phyloP scores from a whole-genome alignment of 2,888 invertebrate species.

The Plagodis dolabraria region DNA sequence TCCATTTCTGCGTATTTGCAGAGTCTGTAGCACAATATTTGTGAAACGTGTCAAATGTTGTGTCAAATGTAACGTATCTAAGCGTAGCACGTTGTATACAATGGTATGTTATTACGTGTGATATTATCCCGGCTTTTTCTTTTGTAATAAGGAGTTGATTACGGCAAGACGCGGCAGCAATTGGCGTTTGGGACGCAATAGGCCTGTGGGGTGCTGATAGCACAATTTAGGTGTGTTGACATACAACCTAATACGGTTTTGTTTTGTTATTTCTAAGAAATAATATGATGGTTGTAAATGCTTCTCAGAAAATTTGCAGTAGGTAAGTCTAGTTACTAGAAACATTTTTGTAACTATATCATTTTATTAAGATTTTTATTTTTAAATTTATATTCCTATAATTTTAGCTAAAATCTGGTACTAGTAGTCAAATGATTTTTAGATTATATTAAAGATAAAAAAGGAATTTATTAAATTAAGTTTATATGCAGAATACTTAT shows the following conservation, averaged over 20 bases:
- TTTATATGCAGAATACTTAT: no score
- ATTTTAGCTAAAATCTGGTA: no score
- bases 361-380: no score
- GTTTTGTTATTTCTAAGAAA: conserved; percentile 26
- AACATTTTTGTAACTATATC: no score
- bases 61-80: conserved; percentile 78
- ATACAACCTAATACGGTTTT: conserved; percentile 40
- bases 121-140: conserved; percentile 77
- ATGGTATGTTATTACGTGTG: conserved; percentile 76
- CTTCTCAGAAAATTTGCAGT: no score
- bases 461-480: no score
- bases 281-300: conserved; percentile 4
- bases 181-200: conserved; percentile 58
- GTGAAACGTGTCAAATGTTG: conserved; percentile 79
- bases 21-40: conserved; percentile 80
- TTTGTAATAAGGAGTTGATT: conserved; percentile 81
- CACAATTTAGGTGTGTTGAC: conserved; percentile 50
- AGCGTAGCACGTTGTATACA: conserved; percentile 73
- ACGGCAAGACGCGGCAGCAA: conserved; percentile 61
- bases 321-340: no score
- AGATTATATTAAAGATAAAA: no score
- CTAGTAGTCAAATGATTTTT: no score
- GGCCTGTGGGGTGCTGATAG: conserved; percentile 72
- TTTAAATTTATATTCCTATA: no score
- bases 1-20: conserved; percentile 74